Conservation (phyloP, 1,140 invertebrate genomes). For the Macrobrachium rosenbergii region DNA sequence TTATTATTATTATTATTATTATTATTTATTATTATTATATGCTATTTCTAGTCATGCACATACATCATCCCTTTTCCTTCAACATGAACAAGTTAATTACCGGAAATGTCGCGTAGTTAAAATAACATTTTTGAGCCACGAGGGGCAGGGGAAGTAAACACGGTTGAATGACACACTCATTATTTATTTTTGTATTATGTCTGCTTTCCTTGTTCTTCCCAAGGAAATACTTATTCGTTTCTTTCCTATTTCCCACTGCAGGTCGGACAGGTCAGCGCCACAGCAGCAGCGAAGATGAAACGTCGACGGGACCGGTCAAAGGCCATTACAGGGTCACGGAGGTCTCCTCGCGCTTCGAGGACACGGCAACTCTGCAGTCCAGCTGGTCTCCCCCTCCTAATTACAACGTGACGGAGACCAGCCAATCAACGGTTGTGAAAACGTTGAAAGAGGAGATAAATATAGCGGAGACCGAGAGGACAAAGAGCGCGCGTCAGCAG, state of each 20-base stretch:
- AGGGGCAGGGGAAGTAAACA: too few species aligned
- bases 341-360: conserved; percentile 36
- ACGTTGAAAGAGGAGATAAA: background rate
- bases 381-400: conserved; percentile 33
- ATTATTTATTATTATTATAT: background rate
- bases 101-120: too few species aligned
- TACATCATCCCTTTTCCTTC: too few species aligned
- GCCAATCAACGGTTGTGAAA: background rate
- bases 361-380: conserved; percentile 45
- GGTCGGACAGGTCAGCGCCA: conserved; percentile 43
- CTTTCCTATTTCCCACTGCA: background rate
- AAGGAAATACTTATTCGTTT: background rate
- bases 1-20: conserved; percentile 11
- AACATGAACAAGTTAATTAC: too few species aligned
- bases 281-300: conserved; percentile 37
- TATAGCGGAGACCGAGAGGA: too few species aligned
- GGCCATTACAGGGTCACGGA: background rate
- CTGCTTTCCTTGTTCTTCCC: background rate
- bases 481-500: too few species aligned
- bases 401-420: conserved; percentile 20
- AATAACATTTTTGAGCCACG: background rate
- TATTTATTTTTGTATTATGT: background rate
- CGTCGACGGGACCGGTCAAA: background rate
- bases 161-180: too few species aligned
- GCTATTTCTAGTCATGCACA: background rate